These are phyloP conservation scores for Drosophila tropicalis DNA, from an alignment of 1,140 invertebrate species.

Conservation along the genomic window DNA sequence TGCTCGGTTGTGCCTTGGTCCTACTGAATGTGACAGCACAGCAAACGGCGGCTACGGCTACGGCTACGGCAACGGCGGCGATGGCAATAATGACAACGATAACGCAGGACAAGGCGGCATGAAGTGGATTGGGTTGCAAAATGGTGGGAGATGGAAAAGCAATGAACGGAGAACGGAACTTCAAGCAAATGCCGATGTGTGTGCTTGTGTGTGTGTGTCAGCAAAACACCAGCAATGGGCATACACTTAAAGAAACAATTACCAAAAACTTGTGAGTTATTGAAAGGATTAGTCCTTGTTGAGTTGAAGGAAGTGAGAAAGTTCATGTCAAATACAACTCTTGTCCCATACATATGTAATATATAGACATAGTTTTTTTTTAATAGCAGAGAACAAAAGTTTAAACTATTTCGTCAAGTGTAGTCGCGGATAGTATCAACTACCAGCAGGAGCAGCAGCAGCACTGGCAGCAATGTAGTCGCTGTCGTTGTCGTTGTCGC, in stretches of 20 bases:
- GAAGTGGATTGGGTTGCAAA: too few species aligned
- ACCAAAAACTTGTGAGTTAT: too few species aligned
- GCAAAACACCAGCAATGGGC: conserved; percentile 41
- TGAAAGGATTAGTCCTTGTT: too few species aligned
- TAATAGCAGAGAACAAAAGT: too few species aligned
- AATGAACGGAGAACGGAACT: conserved; percentile 50
- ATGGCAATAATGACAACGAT: conserved; percentile 67
- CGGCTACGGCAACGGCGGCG: conserved; percentile 32
- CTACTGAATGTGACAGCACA: conserved; percentile 48
- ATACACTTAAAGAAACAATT: conserved; percentile 39
- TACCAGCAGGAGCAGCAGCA: conserved; percentile 33
- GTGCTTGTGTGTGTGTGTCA: conserved; percentile 43
- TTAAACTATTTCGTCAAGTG: conserved; percentile 21
- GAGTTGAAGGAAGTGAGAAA: too few species aligned
- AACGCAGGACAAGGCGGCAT: conserved; percentile 33
- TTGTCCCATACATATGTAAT: too few species aligned
- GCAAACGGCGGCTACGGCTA: conserved; percentile 1
- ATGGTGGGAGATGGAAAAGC: conserved; percentile 35
- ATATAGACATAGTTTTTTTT: too few species aligned
- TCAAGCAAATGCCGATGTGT: conserved; percentile 70
- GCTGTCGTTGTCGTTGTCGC: conserved; percentile 22
- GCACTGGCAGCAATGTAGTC: conserved; percentile 23
- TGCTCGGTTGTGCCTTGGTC: not conserved
- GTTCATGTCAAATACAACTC: too few species aligned
- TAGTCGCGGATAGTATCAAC: conserved; percentile 40